Evolutionary conservation across 2,797 vertebrate genomes (phyloP), one percentile per base, ranked within the genome.

Genomic region (Cynodonichthys magdalenae): DNA sequence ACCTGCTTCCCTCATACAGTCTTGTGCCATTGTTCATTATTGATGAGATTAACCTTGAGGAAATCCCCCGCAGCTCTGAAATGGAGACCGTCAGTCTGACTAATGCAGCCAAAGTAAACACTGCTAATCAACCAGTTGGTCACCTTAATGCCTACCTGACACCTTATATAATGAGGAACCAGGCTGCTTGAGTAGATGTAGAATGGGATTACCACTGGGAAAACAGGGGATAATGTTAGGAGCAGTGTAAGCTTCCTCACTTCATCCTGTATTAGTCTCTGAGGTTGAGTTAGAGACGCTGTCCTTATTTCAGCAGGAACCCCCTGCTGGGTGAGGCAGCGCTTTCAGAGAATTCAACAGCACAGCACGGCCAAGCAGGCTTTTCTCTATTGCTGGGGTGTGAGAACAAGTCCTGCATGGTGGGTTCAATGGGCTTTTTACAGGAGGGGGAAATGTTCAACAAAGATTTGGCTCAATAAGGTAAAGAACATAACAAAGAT

Each of bases 31-130:
- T 91, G 91, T 92, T 91, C 69, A 64, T 66, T 74, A 82, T 87
- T 78, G 77, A 87, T 89, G 87, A 90, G 53, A 56, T 77, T 66
- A 80, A 85, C 83, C 79, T 81, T 73, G 74, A 91, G 89, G 88
- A 92, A 93, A 85, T 87, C 87, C 90, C 76, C 85, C 6, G 34
- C 66, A 53, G 71, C 17, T 66, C 58, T 52, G n/a, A 36, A 60
- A 68, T 77, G 82, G 88, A 89, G 88, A 74, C 90, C 66, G 81
- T 83, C 81, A 75, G 91, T 92, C 92, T 90, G 79, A 82, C n/a
- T 15, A 73, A 71, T 9, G 52, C 49, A 20, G 84, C 87, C 87
- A 89, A 92, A 81, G 80, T 80, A 91, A 93, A 91, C 87, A 87
- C 54, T 14, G 66, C 75, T 79, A 89, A 90, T 85, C 80, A 82